Percentiles rank a stretch among this genome's conserved stretches.
phyloP scores from a whole-genome alignment of 2,888 invertebrate species.

The Aporophyla nigra region DNA sequence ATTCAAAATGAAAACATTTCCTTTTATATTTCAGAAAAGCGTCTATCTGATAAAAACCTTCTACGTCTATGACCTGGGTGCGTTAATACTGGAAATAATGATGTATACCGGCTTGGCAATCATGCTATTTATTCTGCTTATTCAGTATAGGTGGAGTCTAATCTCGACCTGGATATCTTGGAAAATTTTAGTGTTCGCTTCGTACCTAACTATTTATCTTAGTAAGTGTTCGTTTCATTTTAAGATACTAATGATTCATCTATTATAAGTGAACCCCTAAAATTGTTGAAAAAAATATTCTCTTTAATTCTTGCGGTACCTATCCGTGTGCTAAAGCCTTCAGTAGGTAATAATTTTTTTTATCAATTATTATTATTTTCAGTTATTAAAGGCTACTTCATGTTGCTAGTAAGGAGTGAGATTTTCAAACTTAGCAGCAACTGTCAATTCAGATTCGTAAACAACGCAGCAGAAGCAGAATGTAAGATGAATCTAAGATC shows the following conservation, averaged over 20 bases:
- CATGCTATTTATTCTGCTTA: too few species aligned
- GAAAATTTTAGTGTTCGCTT: not conserved
- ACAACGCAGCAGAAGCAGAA: not conserved
- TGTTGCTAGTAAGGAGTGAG: not conserved
- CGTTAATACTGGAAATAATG: not conserved
- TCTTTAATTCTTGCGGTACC: too few species aligned
- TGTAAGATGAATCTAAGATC: not conserved
- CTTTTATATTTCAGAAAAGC: not conserved
- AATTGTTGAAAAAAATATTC: too few species aligned
- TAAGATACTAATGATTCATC: too few species aligned
- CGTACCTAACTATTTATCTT: not conserved
- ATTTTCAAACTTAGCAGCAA: not conserved
- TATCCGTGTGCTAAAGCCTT: too few species aligned
- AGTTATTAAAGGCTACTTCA: too few species aligned
- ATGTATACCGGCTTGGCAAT: not conserved
- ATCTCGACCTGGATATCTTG: not conserved
- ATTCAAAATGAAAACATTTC: not conserved
- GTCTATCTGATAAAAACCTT: not conserved
- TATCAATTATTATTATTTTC: too few species aligned
- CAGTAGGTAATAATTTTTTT: too few species aligned
- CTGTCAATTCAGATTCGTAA: not conserved
- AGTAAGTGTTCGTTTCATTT: too few species aligned
- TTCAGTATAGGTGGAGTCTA: not conserved
- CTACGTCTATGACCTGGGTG: not conserved
- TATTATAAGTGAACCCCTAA: too few species aligned